These are phyloP conservation scores for Apistogramma diplotaenia DNA, from an alignment of 2,113 vertebrate genomes.

Conservation along the genomic window DNA sequence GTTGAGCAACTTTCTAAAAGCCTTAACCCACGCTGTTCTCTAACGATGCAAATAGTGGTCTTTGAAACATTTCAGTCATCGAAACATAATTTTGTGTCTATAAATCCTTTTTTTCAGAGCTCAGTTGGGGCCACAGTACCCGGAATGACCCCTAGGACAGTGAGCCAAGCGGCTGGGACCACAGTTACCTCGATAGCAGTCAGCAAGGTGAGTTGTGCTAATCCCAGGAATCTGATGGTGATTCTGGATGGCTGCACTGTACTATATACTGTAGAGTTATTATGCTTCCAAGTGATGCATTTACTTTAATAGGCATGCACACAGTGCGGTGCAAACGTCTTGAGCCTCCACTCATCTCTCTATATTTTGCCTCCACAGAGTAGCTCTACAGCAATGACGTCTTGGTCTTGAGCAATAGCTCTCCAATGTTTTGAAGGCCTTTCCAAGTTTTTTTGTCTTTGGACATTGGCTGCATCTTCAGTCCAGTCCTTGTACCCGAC, in stretches of 20 bases:
- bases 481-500: neutral
- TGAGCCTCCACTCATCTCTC: neutral
- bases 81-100: neutral
- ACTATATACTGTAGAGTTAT: neutral
- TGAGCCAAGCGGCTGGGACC: conserved; percentile 79
- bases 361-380: neutral
- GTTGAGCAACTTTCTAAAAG: neutral
- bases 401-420: neutral
- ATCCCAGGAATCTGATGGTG: neutral
- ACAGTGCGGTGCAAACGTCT: neutral
- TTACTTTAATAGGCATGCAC: neutral
- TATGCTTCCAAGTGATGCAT: neutral
- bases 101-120: conserved; percentile 37
- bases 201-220: conserved; percentile 69
- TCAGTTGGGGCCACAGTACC: conserved; percentile 78
- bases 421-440: neutral
- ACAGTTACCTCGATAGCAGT: conserved; percentile 86
- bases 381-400: neutral
- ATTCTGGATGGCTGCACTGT: neutral
- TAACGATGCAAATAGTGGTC: neutral
- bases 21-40: neutral
- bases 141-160: conserved; percentile 83
- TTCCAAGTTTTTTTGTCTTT: neutral
- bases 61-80: neutral
- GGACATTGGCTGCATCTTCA: neutral